Evolutionary conservation across 2,797 vertebrate species (phyloP).

Genomic region (Neostethus bicornis): DNA sequence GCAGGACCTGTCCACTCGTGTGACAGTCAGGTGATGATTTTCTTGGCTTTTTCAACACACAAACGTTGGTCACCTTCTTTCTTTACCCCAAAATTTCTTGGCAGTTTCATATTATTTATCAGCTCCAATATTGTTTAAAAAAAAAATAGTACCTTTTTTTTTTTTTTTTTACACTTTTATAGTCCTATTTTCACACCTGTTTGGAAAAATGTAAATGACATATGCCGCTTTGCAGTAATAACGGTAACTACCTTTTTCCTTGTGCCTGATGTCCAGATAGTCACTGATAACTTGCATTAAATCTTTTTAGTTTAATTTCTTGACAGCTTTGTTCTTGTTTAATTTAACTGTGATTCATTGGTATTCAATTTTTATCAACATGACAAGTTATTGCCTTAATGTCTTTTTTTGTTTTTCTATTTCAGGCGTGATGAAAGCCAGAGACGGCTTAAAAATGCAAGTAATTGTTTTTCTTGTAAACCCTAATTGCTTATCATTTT

Average conservation of each 20-base stretch:
- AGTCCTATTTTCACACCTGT: background rate
- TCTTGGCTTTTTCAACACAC: background rate
- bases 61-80: background rate
- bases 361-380: slow-evolving; percentile 1
- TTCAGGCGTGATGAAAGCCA: slow-evolving; percentile 87
- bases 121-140: too few species aligned
- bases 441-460: slow-evolving; percentile 84
- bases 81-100: background rate
- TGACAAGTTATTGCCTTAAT: background rate
- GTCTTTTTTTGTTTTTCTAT: slow-evolving; percentile 2
- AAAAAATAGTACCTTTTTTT: too few species aligned
- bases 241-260: slow-evolving; percentile 26
- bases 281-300: slow-evolving; percentile 28
- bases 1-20: slow-evolving; percentile 93
- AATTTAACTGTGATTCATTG: background rate
- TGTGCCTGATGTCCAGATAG: slow-evolving; percentile 14
- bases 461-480: slow-evolving; percentile 7
- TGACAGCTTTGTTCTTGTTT: slow-evolving; percentile 7
- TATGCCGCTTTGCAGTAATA: slow-evolving; percentile 60
- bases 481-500: background rate
- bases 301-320: background rate
- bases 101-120: too few species aligned
- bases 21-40: slow-evolving; percentile 89
- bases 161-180: too few species aligned
- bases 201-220: slow-evolving; percentile 15